Evolutionary conservation across 1,140 invertebrate species (phyloP), one percentile per base, ranked within the genome.

Genomic region (Octopus bimaculoides): DNA sequence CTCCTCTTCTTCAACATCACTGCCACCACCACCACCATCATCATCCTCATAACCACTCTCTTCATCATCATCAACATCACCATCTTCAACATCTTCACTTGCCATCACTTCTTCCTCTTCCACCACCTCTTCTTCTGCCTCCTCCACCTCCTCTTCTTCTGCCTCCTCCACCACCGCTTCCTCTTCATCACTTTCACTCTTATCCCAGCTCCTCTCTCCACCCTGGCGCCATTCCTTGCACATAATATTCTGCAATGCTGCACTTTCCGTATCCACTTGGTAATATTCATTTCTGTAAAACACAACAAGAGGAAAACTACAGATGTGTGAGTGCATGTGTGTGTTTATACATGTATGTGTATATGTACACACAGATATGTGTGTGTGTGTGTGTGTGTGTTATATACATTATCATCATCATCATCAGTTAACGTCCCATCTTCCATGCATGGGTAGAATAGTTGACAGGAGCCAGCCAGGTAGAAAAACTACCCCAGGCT

Each of bases 231-330:
- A 74, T 74, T 71, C 20, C 26, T 76, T 53, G 12, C 54, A 54
- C 3, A 73, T 71, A 14, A 81, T 26, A 66, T 52, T 56, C 54
- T 56, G 4, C 54, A 14, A 4, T 6, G 66, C 66, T 20, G 26
- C 26, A 14, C 17, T n/a, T 14, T 71, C 66, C 26, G 17, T 71
- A 66, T 88, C 87, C 17, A 82, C 77, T 73, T 73, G 78, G 79
- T 88, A 87, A 55, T 88, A 89, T 81, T 89, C 88, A 82, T 89
- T 87, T 41, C 88, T 89, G 81, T 17, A 80, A 82, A 77, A 26
- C 76, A 78, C 26, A 41, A 41, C 26, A 41, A 41, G 26, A 41
- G 2, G 2, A 41, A 41, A 41, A 41, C 26, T 41, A 41, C 26
- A 41, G 26, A 41, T 41, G 26, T 41, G 26, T 41, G 26, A 41